A percentile compares a stretch with the other conserved stretches of the same genome.
phyloP scores from a whole-genome alignment of 1,140 invertebrate genomes.

The Portunus trituberculatus region DNA sequence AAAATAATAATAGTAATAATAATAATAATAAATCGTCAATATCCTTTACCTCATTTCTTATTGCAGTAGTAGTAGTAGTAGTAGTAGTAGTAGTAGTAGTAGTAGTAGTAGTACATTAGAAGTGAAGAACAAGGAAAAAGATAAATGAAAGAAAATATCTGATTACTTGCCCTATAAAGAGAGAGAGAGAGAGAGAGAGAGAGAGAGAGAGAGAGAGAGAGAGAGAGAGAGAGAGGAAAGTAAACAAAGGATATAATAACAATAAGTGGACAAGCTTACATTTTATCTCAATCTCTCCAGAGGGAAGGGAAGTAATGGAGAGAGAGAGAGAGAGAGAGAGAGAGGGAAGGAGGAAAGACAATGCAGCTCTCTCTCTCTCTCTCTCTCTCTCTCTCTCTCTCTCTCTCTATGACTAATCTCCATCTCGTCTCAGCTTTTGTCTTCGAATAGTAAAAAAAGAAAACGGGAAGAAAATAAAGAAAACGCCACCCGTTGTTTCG shows the following conservation, averaged over 20 bases:
- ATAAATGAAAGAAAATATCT: background rate
- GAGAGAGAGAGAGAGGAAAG: too few relatives aligned
- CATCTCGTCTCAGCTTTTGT: background rate
- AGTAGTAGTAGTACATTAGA: background rate
- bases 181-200: slow-evolving; percentile 20
- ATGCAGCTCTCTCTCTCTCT: too few relatives aligned
- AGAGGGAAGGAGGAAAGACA: too few relatives aligned
- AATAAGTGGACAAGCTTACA: background rate
- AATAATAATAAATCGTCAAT: too few relatives aligned
- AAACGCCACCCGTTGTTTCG: background rate
- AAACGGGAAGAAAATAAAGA: too few relatives aligned
- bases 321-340: too few relatives aligned
- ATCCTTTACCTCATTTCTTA: too few relatives aligned
- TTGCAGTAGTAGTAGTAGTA: slow-evolving; percentile 18
- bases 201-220: background rate
- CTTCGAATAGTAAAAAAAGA: background rate
- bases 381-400: too few relatives aligned
- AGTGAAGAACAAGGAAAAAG: background rate
- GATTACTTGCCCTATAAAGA: background rate
- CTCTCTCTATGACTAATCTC: too few relatives aligned
- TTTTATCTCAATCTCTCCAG: background rate
- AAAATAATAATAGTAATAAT: too few relatives aligned
- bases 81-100: slow-evolving; percentile 22
- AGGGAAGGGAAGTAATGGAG: too few relatives aligned
- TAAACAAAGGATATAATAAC: background rate